Percentiles rank a stretch among this genome's conserved stretches.
Conservation (phyloP, 2,113 vertebrate genomes). For the Sturnus vulgaris region DNA sequence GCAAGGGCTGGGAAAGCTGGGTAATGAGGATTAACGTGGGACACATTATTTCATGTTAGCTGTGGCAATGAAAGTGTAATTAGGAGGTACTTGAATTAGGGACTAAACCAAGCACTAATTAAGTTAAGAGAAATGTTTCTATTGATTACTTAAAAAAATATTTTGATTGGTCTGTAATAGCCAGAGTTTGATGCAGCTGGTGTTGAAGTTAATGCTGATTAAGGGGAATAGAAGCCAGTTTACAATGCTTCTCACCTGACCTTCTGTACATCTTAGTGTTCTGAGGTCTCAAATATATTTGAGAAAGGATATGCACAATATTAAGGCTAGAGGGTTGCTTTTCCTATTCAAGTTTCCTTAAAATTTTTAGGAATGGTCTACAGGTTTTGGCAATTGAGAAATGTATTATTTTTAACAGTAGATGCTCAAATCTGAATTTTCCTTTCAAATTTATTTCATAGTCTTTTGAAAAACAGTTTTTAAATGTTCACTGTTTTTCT, state of each 20-base stretch:
- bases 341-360: neutral
- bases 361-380: neutral
- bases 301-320: neutral
- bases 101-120: neutral
- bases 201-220: neutral
- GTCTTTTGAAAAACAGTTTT: neutral
- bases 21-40: neutral
- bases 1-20: neutral
- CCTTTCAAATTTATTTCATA: neutral
- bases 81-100: neutral
- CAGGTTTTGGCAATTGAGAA: neutral
- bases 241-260: neutral
- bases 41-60: neutral
- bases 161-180: neutral
- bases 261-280: neutral
- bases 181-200: neutral
- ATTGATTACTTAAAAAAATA: neutral
- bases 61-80: neutral
- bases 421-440: neutral
- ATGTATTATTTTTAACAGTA: neutral
- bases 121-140: neutral
- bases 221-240: neutral
- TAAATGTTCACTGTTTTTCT: neutral
- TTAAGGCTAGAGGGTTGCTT: neutral
- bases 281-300: neutral